Evolutionary conservation across 1,140 invertebrate genomes (phyloP).

Genomic region (Orussus abietinus): DNA sequence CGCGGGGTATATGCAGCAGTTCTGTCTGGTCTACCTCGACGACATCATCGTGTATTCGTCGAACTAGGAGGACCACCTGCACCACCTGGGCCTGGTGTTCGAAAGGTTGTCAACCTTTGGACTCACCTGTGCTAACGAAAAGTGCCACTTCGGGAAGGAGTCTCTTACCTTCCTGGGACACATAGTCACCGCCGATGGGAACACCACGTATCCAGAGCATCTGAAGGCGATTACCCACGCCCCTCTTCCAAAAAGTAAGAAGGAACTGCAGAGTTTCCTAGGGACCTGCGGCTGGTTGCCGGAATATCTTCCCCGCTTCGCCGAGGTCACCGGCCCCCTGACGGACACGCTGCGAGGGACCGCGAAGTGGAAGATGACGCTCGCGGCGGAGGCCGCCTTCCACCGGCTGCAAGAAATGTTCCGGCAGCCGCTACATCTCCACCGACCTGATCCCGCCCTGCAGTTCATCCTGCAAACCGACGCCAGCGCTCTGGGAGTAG

Average conservation of each 20-base stretch:
- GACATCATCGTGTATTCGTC: slow-evolving; percentile 1
- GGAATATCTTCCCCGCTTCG: slow-evolving; percentile 19
- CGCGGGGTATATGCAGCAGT: no score
- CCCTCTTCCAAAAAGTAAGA: not conserved
- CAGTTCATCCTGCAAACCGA: slow-evolving; percentile 19
- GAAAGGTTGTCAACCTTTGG: slow-evolving; percentile 6
- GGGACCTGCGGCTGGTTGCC: slow-evolving; percentile 16
- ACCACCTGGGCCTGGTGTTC: slow-evolving; percentile 4
- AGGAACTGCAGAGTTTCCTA: slow-evolving; percentile 13
- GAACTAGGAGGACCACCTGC: slow-evolving; percentile 10
- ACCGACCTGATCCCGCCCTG: slow-evolving; percentile 8
- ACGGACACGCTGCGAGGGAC: slow-evolving; percentile 9
- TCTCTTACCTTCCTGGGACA: slow-evolving; percentile 10
- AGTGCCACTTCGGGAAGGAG: not conserved
- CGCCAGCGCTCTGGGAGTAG: slow-evolving; percentile 16
- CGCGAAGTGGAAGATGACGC: slow-evolving; percentile 6
- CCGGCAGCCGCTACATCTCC: slow-evolving; percentile 4
- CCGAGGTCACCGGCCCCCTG: not conserved
- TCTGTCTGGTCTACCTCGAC: no score
- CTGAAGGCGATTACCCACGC: slow-evolving; percentile 7
- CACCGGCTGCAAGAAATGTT: not conserved
- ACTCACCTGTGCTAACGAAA: not conserved
- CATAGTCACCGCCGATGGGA: slow-evolving; percentile 4
- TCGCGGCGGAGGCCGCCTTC: slow-evolving; percentile 6
- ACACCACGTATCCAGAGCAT: slow-evolving; percentile 5